Evolutionary conservation across 2,888 invertebrate genomes (phyloP).

Genomic region (Cordilura impudica): DNA sequence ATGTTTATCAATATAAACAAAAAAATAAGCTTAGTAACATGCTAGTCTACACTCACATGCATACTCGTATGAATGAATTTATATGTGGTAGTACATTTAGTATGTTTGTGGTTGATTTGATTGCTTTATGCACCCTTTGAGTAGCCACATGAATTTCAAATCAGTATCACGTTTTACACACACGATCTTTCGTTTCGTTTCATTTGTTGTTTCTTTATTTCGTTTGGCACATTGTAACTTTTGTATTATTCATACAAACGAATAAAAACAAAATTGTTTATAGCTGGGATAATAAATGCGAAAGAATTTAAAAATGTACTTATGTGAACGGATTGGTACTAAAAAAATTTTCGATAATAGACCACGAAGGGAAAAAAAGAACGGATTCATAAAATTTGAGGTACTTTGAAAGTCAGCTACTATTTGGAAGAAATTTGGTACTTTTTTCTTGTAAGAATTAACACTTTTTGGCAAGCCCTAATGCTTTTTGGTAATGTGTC

Average conservation of each 20-base stretch:
- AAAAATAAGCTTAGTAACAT: no score
- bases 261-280: neutral
- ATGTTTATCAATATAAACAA: slow-evolving; percentile 11
- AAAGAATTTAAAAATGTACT: no score
- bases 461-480: no score
- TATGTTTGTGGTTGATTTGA: slow-evolving; percentile 74
- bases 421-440: no score
- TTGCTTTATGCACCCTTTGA: slow-evolving; percentile 76
- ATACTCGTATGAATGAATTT: slow-evolving; percentile 31
- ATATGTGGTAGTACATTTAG: slow-evolving; percentile 59
- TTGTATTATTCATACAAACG: neutral
- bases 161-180: slow-evolving; percentile 64
- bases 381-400: no score
- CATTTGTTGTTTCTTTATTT: neutral
- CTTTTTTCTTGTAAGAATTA: no score
- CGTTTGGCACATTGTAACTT: slow-evolving; percentile 18
- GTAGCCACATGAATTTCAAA: slow-evolving; percentile 75
- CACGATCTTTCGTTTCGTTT: slow-evolving; percentile 33
- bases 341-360: no score
- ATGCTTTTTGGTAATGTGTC: no score
- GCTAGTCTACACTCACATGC: neutral
- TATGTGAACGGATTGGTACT: no score
- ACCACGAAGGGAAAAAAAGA: no score
- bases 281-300: no score
- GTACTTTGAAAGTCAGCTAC: no score